These are phyloP conservation scores for Rhimphoctona megacephalus DNA, from an alignment of 2,888 invertebrate species.

Conservation along the genomic window DNA sequence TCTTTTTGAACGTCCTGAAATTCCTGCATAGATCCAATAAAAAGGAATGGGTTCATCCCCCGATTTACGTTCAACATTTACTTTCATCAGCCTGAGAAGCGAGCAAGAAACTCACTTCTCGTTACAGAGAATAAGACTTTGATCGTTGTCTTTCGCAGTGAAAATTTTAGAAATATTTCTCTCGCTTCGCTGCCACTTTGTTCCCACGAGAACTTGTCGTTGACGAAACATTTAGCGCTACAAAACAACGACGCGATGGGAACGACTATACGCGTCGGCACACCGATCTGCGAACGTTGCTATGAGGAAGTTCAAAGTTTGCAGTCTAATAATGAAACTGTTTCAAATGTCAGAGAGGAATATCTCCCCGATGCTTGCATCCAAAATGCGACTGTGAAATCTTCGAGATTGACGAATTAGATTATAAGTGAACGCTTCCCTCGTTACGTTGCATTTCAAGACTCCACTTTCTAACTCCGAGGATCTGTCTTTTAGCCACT, in stretches of 20 bases:
- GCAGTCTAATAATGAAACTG: constrained; percentile 17
- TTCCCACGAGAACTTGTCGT: constrained; percentile 32
- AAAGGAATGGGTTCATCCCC: not conserved
- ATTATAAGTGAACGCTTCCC: constrained; percentile 22
- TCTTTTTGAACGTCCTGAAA: constrained; percentile 7
- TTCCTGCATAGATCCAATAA: not conserved
- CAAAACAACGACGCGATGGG: constrained; percentile 36
- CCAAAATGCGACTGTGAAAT: not conserved
- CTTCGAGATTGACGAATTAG: constrained; percentile 35
- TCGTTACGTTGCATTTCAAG: constrained; percentile 2
- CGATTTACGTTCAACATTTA: not conserved
- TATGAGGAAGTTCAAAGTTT: constrained; percentile 54
- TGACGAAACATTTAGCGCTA: constrained; percentile 26
- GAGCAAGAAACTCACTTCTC: constrained; percentile 1
- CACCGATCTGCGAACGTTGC: constrained; percentile 3
- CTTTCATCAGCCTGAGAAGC: not conserved
- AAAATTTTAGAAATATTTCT: constrained; percentile 20
- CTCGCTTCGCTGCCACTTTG: not conserved
- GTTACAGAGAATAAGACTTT: not conserved
- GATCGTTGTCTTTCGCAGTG: constrained; percentile 39
- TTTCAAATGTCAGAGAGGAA: constrained; percentile 24
- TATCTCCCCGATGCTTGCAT: constrained; percentile 2
- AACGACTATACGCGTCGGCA: not conserved
- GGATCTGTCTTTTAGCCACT: not conserved
- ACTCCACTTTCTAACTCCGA: not conserved